These are phyloP conservation scores for Atractosteus spatula DNA, from an alignment of 2,113 vertebrate genomes.

Conservation along the genomic window DNA sequence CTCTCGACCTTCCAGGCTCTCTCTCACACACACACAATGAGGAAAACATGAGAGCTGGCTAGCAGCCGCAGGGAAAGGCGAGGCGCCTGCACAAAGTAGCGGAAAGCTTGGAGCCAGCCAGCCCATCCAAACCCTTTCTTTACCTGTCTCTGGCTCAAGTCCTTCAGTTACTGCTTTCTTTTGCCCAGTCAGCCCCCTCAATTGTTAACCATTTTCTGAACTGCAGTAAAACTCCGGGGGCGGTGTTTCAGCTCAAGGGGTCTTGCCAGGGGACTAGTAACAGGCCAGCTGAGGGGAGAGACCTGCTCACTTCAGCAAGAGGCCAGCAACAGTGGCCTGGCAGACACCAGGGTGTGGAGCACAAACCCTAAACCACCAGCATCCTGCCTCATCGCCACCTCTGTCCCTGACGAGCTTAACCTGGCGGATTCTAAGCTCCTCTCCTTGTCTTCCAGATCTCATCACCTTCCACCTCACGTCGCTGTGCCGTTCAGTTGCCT, in stretches of 20 bases:
- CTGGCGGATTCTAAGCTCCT: too few species aligned
- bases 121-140: constrained; percentile 1
- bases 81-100: too few species aligned
- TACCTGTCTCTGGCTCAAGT: not conserved
- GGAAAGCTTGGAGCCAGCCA: not conserved
- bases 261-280: constrained; percentile 6
- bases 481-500: too few species aligned
- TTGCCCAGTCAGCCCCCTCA: not conserved
- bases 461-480: not conserved
- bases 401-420: not conserved
- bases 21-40: too few species aligned
- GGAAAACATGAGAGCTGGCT: too few species aligned
- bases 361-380: not conserved
- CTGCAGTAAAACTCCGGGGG: too few species aligned
- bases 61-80: too few species aligned
- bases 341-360: not conserved
- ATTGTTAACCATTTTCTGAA: too few species aligned
- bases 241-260: too few species aligned
- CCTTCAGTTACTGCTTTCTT: not conserved
- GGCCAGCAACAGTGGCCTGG: not conserved
- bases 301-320: constrained; percentile 9
- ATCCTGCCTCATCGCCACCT: not conserved
- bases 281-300: constrained; percentile 8
- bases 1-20: too few species aligned
- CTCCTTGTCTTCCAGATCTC: not conserved